A percentile compares a stretch with the other conserved stretches of the same genome.
Evolutionary conservation across 2,888 invertebrate genomes (phyloP).

Genomic region (Camptogramma bilineatum): DNA sequence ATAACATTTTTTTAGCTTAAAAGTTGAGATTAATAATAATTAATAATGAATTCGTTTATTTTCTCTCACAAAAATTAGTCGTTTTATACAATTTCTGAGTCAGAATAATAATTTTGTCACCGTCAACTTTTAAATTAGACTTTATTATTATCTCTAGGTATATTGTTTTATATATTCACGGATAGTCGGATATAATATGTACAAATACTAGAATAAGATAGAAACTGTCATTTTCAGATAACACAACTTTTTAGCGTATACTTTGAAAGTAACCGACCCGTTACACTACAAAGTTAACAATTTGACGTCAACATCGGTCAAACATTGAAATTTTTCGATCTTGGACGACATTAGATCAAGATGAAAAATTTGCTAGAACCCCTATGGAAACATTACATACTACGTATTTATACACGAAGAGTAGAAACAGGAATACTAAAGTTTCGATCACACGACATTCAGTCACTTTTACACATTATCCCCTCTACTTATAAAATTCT

Average conservation of each 20-base stretch:
- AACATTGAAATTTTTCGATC: constrained; percentile 52
- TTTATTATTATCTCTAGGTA: too few species aligned
- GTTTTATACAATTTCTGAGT: too few species aligned
- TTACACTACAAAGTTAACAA: constrained; percentile 64
- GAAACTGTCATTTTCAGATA: constrained; percentile 12
- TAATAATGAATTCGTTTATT: too few species aligned
- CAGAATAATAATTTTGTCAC: too few species aligned
- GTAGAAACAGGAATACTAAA: constrained; percentile 75
- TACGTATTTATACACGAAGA: constrained; percentile 75
- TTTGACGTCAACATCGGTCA: constrained; percentile 51
- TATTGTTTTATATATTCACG: too few species aligned
- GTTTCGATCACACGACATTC: constrained; percentile 65
- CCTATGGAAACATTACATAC: constrained; percentile 72
- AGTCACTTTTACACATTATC: constrained; percentile 51
- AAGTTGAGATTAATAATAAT: too few species aligned
- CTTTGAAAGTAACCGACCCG: constrained; percentile 58
- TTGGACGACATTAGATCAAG: constrained; percentile 63
- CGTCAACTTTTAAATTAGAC: too few species aligned
- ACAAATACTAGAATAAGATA: background rate
- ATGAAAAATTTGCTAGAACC: constrained; percentile 73
- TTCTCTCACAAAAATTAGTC: too few species aligned
- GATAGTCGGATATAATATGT: background rate
- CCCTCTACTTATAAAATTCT: too few species aligned
- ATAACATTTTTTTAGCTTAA: too few species aligned
- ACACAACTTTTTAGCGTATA: constrained; percentile 55